A percentile compares a stretch with the other conserved stretches of the same genome.
phyloP scores from a whole-genome alignment of 1,140 invertebrate species.

The Brachionus koreanus region DNA sequence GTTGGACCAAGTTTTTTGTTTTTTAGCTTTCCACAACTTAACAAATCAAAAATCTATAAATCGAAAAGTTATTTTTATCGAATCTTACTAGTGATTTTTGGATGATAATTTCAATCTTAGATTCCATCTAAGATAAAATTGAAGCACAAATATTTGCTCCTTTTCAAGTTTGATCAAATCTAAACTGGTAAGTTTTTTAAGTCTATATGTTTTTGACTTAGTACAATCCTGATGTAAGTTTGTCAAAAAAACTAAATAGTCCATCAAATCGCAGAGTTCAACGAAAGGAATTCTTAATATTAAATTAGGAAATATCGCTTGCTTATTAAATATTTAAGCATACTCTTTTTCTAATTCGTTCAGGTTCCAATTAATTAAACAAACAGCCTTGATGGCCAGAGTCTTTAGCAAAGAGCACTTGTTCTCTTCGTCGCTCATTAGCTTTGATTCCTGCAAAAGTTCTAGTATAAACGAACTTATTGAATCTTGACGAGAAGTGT shows the following conservation, averaged over 20 bases:
- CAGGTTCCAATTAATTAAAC: slow-evolving; percentile 23
- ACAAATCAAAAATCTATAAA: neutral
- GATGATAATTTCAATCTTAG: neutral
- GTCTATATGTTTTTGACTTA: neutral
- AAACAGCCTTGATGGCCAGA: slow-evolving; percentile 1
- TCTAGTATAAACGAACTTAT: slow-evolving; percentile 20
- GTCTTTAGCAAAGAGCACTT: neutral
- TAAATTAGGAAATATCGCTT: neutral
- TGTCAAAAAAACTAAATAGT: slow-evolving; percentile 16
- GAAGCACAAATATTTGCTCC: neutral
- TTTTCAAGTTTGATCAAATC: neutral
- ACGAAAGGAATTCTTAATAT: slow-evolving; percentile 16
- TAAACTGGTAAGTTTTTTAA: slow-evolving; percentile 10
- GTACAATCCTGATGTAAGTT: neutral
- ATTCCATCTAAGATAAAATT: slow-evolving; percentile 16
- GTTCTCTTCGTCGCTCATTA: neutral
- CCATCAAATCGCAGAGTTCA: slow-evolving; percentile 19
- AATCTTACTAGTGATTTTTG: slow-evolving; percentile 20
- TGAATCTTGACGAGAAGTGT: neutral
- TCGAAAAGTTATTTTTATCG: neutral
- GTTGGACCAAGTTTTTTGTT: neutral
- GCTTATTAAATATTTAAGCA: neutral
- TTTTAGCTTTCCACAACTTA: neutral
- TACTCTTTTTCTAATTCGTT: slow-evolving; percentile 29
- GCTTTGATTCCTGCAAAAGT: neutral